A percentile compares a stretch with the other conserved stretches of the same genome.
These are phyloP conservation scores for Melospiza melodia DNA, from an alignment of 2,113 vertebrate species.

Conservation along the genomic window DNA sequence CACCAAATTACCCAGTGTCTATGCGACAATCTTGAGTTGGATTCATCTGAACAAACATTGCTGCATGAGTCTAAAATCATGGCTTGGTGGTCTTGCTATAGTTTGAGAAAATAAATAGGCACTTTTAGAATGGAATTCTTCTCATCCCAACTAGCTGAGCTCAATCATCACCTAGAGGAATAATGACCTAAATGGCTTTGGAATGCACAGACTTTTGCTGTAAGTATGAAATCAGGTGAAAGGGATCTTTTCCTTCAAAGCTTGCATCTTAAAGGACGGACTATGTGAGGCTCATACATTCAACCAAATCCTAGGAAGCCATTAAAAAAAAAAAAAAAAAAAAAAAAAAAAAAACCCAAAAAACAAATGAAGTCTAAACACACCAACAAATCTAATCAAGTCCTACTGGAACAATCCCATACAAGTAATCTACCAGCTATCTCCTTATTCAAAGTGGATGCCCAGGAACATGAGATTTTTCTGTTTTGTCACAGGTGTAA, in stretches of 20 bases:
- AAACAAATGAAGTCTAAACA: not conserved
- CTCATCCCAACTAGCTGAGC: not conserved
- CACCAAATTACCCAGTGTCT: not conserved
- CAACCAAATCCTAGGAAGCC: not conserved
- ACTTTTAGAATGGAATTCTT: not conserved
- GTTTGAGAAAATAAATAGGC: not conserved
- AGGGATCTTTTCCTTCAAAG: not conserved
- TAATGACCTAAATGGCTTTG: not conserved
- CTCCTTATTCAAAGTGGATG: not conserved
- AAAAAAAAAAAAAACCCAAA: not conserved
- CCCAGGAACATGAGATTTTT: not conserved
- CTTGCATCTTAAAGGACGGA: not conserved
- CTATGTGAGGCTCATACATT: not conserved
- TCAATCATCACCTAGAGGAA: not conserved
- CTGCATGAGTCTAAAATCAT: not conserved
- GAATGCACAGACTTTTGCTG: not conserved
- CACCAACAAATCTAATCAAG: not conserved
- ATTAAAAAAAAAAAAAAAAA: not conserved
- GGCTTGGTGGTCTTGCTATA: not conserved
- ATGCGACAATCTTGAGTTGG: not conserved
- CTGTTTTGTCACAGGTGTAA: not conserved
- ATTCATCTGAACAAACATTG: not conserved
- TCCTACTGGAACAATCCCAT: not conserved
- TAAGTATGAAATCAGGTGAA: not conserved
- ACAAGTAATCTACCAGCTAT: not conserved